Percentiles rank a stretch among this genome's conserved stretches.
Conservation (phyloP, 1,140 invertebrate species). For the Meloidogyne exigua region DNA sequence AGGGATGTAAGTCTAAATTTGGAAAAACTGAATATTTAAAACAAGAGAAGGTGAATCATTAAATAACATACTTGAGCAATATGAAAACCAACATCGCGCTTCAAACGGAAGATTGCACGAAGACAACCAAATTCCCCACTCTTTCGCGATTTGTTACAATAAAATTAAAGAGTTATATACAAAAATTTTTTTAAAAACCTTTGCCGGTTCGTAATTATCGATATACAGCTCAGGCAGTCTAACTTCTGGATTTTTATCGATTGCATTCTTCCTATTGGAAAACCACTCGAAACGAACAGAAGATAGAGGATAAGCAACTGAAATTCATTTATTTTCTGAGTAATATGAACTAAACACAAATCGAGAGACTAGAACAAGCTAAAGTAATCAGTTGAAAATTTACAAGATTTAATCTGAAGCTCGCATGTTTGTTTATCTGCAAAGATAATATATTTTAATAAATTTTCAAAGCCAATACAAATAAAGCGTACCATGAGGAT, state of each 20-base stretch:
- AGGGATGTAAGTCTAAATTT: slow-evolving; percentile 75
- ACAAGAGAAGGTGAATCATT: too few species aligned
- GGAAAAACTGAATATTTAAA: background rate
- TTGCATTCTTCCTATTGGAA: slow-evolving; percentile 56
- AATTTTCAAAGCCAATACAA: too few species aligned
- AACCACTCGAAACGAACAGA: slow-evolving; percentile 64
- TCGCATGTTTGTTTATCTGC: slow-evolving; percentile 63
- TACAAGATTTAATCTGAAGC: slow-evolving; percentile 61
- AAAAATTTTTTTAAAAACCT: background rate
- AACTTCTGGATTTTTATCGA: slow-evolving; percentile 63
- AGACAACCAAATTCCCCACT: slow-evolving; percentile 70
- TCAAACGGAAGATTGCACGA: slow-evolving; percentile 76
- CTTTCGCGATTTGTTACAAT: slow-evolving; percentile 56
- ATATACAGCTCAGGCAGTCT: slow-evolving; percentile 63
- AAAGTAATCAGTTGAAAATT: slow-evolving; percentile 12
- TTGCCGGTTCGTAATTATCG: slow-evolving; percentile 50
- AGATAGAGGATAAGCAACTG: slow-evolving; percentile 61
- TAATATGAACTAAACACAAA: background rate
- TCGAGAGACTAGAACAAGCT: background rate
- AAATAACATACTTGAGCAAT: slow-evolving; percentile 72
- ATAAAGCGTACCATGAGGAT: slow-evolving; percentile 48
- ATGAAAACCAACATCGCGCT: slow-evolving; percentile 82
- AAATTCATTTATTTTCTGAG: slow-evolving; percentile 26
- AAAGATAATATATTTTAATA: background rate
- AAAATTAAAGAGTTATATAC: background rate